These are phyloP conservation scores for Phrynocephalus vlangalii DNA, from an alignment of 2,797 vertebrate species.

Conservation along the genomic window DNA sequence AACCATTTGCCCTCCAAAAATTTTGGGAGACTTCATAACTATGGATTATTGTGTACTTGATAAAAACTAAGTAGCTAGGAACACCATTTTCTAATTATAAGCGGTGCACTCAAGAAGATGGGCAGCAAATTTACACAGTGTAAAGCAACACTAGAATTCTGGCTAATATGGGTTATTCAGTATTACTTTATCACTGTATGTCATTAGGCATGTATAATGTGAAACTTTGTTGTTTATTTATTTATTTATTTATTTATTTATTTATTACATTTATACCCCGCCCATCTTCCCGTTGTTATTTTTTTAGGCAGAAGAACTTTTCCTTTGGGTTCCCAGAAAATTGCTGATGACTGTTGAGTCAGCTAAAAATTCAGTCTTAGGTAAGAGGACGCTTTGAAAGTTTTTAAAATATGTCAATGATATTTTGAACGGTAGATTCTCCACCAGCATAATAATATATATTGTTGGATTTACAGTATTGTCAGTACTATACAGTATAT, in stretches of 20 bases:
- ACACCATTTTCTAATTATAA: background rate
- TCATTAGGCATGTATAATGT: slow-evolving; percentile 23
- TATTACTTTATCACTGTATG: too few relatives aligned
- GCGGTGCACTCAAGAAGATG: too few relatives aligned
- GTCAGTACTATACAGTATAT: background rate
- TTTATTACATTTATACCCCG: too few relatives aligned
- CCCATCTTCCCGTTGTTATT: too few relatives aligned
- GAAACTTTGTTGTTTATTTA: background rate
- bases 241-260: too few relatives aligned
- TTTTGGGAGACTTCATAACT: background rate
- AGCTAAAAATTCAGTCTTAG: slow-evolving; percentile 92
- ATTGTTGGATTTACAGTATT: too few relatives aligned
- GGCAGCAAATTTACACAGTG: too few relatives aligned
- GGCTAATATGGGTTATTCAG: background rate
- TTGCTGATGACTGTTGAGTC: slow-evolving; percentile 97
- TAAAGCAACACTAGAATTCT: too few relatives aligned
- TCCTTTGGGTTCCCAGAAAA: slow-evolving; percentile 97
- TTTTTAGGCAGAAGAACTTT: slow-evolving; percentile 95
- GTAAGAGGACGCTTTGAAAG: slow-evolving; percentile 81
- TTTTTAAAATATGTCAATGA: slow-evolving; percentile 4
- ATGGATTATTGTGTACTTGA: background rate
- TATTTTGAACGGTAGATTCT: slow-evolving; percentile 18
- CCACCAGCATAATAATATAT: slow-evolving; percentile 18
- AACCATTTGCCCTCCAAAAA: too few relatives aligned
- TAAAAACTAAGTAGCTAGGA: background rate